Percentiles rank a stretch among this genome's conserved stretches.
These are phyloP conservation scores for Ormyrus pomaceus DNA, from an alignment of 2,888 invertebrate genomes.

Conservation along the genomic window DNA sequence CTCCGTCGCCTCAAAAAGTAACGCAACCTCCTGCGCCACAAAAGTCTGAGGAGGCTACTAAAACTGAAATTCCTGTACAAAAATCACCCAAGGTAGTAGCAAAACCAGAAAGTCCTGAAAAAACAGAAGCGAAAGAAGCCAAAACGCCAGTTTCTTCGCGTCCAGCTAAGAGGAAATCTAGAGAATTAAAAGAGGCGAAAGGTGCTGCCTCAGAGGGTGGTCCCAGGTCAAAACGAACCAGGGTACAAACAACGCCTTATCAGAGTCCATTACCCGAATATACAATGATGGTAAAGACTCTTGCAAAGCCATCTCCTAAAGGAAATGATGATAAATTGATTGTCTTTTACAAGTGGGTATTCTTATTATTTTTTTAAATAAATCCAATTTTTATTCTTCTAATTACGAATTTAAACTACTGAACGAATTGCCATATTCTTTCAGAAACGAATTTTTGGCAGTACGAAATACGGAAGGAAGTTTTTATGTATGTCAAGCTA, in stretches of 20 bases:
- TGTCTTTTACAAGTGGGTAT: constrained; percentile 87
- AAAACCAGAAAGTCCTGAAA: constrained; percentile 59
- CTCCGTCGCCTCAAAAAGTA: constrained; percentile 40
- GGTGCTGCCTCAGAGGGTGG: constrained; percentile 69
- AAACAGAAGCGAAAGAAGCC: constrained; percentile 37
- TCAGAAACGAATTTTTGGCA: constrained; percentile 91
- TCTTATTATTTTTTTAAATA: neutral
- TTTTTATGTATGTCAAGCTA: constrained; percentile 91
- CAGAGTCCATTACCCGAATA: constrained; percentile 91
- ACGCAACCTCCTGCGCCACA: constrained; percentile 39
- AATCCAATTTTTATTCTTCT: neutral
- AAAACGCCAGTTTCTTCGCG: constrained; percentile 52
- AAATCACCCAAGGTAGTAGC: constrained; percentile 54
- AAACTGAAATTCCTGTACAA: constrained; percentile 55
- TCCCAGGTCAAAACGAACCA: constrained; percentile 77
- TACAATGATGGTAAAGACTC: constrained; percentile 85
- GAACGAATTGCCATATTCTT: constrained; percentile 52
- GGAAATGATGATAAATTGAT: constrained; percentile 87
- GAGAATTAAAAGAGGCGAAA: constrained; percentile 71
- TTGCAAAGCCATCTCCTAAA: constrained; percentile 79
- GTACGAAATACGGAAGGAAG: constrained; percentile 93
- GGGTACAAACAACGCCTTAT: constrained; percentile 86
- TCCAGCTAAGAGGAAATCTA: constrained; percentile 70
- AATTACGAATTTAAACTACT: neutral
- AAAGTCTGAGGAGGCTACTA: constrained; percentile 58